Conservation (phyloP, 2,797 vertebrate genomes). For the Ctenopoma kingsleyae region DNA sequence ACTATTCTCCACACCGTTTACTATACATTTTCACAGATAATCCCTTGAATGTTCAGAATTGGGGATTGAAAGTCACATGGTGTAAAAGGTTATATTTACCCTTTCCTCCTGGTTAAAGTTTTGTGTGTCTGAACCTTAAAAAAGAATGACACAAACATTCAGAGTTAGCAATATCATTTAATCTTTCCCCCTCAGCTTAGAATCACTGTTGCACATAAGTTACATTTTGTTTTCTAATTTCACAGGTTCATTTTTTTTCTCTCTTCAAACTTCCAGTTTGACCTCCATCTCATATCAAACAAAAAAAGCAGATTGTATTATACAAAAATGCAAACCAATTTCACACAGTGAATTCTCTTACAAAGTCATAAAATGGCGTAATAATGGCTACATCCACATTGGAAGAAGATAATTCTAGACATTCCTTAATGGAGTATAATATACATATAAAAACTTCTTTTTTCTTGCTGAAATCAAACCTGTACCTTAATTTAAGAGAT, state of each 20-base stretch:
- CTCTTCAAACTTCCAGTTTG: constrained; percentile 87
- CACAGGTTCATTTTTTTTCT: constrained; percentile 84
- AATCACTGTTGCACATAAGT: constrained; percentile 89
- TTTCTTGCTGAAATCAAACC: constrained; percentile 89
- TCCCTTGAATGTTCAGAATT: no score
- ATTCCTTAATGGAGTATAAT: constrained; percentile 94
- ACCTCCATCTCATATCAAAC: constrained; percentile 85
- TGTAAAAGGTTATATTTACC: background rate
- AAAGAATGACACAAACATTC: constrained; percentile 47
- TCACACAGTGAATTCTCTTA: constrained; percentile 94
- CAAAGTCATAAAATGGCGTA: constrained; percentile 91
- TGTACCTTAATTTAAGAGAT: constrained; percentile 92
- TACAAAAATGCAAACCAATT: constrained; percentile 93
- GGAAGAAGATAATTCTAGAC: constrained; percentile 92
- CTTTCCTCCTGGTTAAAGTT: background rate
- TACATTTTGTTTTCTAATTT: constrained; percentile 88
- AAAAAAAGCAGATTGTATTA: constrained; percentile 90
- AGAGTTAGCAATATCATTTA: constrained; percentile 89
- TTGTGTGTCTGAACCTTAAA: background rate
- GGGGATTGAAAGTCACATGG: no score
- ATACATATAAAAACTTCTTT: constrained; percentile 89
- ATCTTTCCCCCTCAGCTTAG: constrained; percentile 86
- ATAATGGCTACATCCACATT: constrained; percentile 92
- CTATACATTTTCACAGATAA: no score
- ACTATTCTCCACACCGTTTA: no score